Conservation (phyloP, 1,140 invertebrate species). For the Holotrichia oblita region DNA sequence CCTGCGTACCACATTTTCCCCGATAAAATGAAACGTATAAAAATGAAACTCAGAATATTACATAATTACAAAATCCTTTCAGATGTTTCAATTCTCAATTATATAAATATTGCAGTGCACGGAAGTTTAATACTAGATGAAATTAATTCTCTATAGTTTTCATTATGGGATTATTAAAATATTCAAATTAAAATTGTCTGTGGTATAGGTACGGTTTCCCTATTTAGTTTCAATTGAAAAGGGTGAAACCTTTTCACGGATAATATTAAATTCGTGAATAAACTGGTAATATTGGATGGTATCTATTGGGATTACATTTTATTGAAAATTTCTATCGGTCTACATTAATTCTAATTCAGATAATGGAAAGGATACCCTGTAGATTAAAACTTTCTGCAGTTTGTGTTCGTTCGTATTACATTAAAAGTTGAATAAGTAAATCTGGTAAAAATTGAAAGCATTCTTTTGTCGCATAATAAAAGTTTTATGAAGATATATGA, state of each 20-base stretch:
- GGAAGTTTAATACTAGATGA: not conserved
- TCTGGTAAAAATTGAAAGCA: not conserved
- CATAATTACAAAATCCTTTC: not conserved
- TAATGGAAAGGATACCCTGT: not conserved
- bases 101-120: not conserved
- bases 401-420: not conserved
- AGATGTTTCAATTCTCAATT: not conserved
- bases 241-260: not conserved
- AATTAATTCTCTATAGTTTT: not conserved
- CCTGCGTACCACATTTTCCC: not conserved
- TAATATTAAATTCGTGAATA: not conserved
- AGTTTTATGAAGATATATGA: not conserved
- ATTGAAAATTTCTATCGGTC: slow-evolving; percentile 3
- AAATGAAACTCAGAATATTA: not conserved
- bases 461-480: not conserved
- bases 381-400: not conserved
- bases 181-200: not conserved
- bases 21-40: not conserved
- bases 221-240: not conserved
- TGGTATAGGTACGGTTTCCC: not conserved
- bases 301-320: slow-evolving; percentile 17
- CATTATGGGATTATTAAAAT: not conserved
- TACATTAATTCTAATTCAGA: slow-evolving; percentile 13
- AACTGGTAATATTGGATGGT: slow-evolving; percentile 1
- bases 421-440: slow-evolving; percentile 18